Conservation (phyloP, 2,113 vertebrate species). For the Hyaena hyaena region DNA sequence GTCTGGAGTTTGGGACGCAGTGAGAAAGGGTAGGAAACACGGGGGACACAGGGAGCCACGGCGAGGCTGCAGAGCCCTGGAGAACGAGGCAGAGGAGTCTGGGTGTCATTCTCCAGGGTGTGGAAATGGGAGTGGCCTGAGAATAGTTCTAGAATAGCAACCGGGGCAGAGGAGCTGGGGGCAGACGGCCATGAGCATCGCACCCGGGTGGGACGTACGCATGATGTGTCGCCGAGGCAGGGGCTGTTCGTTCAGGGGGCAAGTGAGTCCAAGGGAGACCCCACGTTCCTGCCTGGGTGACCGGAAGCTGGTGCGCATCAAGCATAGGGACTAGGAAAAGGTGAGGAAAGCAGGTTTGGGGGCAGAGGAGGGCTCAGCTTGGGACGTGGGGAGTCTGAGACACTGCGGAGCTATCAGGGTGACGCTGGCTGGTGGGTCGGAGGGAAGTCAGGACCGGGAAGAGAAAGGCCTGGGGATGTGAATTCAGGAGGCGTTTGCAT, state of each 20-base stretch:
- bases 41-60: not conserved
- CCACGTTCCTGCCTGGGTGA: not conserved
- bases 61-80: not conserved
- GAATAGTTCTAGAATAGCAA: not conserved
- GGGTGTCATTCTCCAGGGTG: not conserved
- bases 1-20: not conserved
- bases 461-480: not conserved
- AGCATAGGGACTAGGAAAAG: not conserved
- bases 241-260: no score
- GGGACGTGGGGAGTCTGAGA: not conserved
- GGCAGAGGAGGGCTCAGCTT: not conserved
- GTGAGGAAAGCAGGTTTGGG: not conserved
- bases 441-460: not conserved
- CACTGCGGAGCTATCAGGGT: rapidly evolving
- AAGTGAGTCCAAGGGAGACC: not conserved
- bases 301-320: not conserved
- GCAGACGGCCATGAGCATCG: rapidly evolving
- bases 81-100: not conserved
- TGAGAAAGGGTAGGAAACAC: not conserved
- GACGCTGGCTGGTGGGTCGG: not conserved
- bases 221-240: not conserved
- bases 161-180: not conserved
- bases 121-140: not conserved
- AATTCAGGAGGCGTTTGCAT: not conserved
- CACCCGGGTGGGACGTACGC: not conserved